Base-by-base conservation (phyloP, 2,888 invertebrate species). In the Cataglyphis altisquamis region DNA sequence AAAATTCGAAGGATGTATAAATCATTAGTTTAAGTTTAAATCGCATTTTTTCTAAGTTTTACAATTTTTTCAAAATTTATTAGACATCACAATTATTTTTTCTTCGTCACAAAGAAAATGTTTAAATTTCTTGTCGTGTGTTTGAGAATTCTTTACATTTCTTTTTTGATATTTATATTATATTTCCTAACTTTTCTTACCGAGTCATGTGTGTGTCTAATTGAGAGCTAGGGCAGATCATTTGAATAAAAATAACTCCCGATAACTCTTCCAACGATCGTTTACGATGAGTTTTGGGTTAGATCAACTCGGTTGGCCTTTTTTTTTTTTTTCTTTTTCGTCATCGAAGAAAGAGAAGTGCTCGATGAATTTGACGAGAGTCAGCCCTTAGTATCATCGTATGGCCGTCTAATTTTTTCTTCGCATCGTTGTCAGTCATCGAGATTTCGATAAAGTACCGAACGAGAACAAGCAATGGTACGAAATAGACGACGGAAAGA, bases 351-450 rank as follows among this genome's bases (percentile, higher is more conserved):
- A 63, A 72, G 48, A 63, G 36, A 18, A 60, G 64, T 74, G 48
- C n/a, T 36, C 75, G 57, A 77, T 78, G 73, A 84, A 64, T 72
- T 84, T 89, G 89, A 89, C 88, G 86, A 85, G 89, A 89, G 89
- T 82, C 89, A 87, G 89, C 66, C 84, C 83, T 84, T 78, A 72
- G 66, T 86, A 75, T 84, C 74, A 82, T 74, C 52, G 39, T 78
- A 63, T 82, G 82, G 84, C 89, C 87, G 87, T 41, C 64, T 48
- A 21, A 41, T n/a, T 57, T 81, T 84, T 86, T 83, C 67, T 67
- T 29, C 75, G 21, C 36, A 39, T 57, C 75, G 62, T 82, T 68
- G 82, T 86, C 83, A 75, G 66, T 82, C 88, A 74, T 60, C 62
- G 66, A 73, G 83, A 83, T 73, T 82, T 82, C 80, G 84, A 81